Percentiles rank a stretch among this genome's conserved stretches.
Evolutionary conservation across 1,140 invertebrate genomes (phyloP).

Genomic region (Medauroidea extradentata): DNA sequence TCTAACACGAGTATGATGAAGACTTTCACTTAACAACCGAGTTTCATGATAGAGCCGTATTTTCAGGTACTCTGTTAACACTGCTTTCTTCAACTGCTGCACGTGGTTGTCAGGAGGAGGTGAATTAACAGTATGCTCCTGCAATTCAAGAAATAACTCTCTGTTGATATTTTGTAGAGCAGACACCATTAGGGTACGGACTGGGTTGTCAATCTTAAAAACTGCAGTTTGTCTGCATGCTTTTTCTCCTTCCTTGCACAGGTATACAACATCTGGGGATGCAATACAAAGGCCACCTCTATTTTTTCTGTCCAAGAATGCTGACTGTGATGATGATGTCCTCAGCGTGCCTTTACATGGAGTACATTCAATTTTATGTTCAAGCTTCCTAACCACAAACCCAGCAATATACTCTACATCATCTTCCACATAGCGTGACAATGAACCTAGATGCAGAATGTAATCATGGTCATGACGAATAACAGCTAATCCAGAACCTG

Average conservation of each 20-base stretch:
- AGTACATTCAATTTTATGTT: background rate
- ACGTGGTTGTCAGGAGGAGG: background rate
- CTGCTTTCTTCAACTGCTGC: background rate
- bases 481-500: background rate
- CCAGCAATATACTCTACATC: slow-evolving; percentile 8
- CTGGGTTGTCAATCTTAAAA: background rate
- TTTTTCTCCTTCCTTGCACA: background rate
- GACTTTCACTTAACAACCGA: too few relatives aligned
- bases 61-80: too few relatives aligned
- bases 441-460: background rate
- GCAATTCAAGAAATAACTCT: background rate
- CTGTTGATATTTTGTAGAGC: background rate
- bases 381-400: background rate
- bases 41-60: too few relatives aligned
- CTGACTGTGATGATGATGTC: background rate
- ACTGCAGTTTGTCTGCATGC: background rate
- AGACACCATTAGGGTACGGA: background rate
- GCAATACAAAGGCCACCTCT: slow-evolving; percentile 5
- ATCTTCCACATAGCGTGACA: background rate
- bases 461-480: background rate
- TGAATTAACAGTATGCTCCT: background rate
- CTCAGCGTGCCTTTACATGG: background rate
- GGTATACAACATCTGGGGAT: background rate
- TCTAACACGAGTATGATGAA: too few relatives aligned
- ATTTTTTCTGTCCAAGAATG: slow-evolving; percentile 4